Evolutionary conservation across 2,888 invertebrate species (phyloP).

Genomic region (Diachrysia chrysitis): DNA sequence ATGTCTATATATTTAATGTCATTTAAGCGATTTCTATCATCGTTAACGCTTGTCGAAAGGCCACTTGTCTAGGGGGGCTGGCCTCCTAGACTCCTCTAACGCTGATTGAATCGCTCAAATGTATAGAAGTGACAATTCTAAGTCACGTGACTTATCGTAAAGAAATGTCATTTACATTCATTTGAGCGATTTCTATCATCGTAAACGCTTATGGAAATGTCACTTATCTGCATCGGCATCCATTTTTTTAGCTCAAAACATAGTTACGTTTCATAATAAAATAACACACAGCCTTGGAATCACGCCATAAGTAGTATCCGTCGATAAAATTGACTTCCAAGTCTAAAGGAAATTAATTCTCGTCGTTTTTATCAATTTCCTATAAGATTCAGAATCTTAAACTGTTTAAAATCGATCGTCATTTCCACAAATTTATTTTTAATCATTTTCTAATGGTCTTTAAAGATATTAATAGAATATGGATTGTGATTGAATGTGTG

Average conservation of each 20-base stretch:
- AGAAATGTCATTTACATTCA: no score
- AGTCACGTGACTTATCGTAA: no score
- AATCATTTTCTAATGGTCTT: background rate
- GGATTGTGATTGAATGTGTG: background rate
- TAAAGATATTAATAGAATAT: background rate
- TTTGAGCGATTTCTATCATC: no score
- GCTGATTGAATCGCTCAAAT: no score
- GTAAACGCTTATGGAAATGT: no score
- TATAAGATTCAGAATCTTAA: background rate
- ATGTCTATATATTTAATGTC: no score
- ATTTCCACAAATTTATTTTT: background rate
- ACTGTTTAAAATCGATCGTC: background rate
- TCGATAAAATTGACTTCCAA: background rate
- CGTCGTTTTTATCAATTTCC: background rate
- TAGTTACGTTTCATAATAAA: background rate
- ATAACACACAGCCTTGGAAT: background rate
- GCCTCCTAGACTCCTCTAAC: no score
- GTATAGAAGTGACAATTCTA: no score
- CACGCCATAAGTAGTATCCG: background rate
- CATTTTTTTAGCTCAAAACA: background rate
- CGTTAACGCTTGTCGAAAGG: no score
- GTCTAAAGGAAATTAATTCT: conserved; percentile 4
- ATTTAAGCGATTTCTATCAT: no score
- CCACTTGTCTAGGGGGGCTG: no score
- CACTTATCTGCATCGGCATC: no score